Evolutionary conservation across 2,888 invertebrate genomes (phyloP).

Genomic region (Neocrepidodera transversa): DNA sequence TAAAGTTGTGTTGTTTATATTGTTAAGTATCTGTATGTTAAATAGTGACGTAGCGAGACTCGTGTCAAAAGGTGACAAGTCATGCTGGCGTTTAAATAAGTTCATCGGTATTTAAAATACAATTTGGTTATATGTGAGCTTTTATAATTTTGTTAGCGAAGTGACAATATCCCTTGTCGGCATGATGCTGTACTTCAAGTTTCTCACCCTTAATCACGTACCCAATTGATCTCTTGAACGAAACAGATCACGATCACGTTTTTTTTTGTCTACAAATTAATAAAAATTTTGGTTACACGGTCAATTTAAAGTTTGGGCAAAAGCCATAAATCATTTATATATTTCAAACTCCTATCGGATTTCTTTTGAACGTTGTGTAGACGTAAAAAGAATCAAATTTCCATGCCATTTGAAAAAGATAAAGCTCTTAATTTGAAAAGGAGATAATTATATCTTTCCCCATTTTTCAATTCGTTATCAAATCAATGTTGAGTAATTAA

Average conservation of each 20-base stretch:
- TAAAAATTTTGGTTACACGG: neutral
- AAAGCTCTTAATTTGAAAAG: conserved; percentile 8
- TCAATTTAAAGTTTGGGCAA: neutral
- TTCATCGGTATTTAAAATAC: conserved; percentile 38
- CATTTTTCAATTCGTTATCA: conserved; percentile 22
- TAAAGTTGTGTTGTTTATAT: conserved; percentile 21
- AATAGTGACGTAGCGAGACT: conserved; percentile 42
- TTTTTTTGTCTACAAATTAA: neutral
- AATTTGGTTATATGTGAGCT: neutral
- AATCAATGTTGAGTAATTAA: conserved; percentile 29
- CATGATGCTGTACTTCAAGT: neutral
- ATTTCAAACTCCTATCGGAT: neutral
- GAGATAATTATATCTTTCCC: conserved; percentile 7
- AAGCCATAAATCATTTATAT: conserved; percentile 7
- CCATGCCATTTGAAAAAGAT: conserved; percentile 4
- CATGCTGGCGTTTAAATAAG: conserved; percentile 43
- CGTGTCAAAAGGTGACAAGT: conserved; percentile 47
- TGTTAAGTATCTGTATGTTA: conserved; percentile 39
- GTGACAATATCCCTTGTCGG: neutral
- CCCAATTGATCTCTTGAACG: conserved; percentile 29
- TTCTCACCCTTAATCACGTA: conserved; percentile 31
- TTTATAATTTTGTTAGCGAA: too few relatives aligned
- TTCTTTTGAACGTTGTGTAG: conserved; percentile 1
- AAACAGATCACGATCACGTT: neutral
- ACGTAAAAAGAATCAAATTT: conserved; percentile 12